Conservation (phyloP, 2,113 vertebrate species). For the Myiopsitta monachus region DNA sequence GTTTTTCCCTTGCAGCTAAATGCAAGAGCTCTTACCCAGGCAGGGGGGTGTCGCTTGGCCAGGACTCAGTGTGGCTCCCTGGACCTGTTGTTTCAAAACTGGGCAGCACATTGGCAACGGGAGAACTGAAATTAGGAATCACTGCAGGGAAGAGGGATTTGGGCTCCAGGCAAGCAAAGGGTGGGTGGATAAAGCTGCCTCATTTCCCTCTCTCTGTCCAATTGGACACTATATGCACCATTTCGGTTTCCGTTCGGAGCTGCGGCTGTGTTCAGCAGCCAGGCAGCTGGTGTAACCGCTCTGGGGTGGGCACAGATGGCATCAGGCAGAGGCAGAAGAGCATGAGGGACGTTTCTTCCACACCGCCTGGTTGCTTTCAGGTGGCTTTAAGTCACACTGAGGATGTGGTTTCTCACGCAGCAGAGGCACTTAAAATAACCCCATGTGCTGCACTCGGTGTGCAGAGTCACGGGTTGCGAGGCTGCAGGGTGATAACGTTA, state of each 20-base stretch:
- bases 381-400: not conserved
- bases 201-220: fast-evolving
- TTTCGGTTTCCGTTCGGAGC: not conserved
- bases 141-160: not conserved
- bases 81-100: not conserved
- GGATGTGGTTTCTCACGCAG: not conserved
- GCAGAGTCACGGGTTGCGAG: not conserved
- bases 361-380: not conserved
- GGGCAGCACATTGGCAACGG: not conserved
- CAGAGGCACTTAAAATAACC: not conserved
- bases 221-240: fast-evolving
- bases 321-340: not conserved
- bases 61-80: not conserved
- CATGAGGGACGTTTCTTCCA: not conserved
- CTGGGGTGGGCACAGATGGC: not conserved
- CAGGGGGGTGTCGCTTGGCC: not conserved
- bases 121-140: not conserved
- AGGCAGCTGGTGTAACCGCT: not conserved
- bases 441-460: not conserved
- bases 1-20: not conserved
- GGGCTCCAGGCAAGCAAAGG: not conserved
- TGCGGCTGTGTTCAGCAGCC: fast-evolving
- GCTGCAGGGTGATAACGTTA: fast-evolving
- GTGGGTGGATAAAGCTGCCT: not conserved
- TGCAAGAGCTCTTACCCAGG: not conserved